Conservation (phyloP, 2,113 vertebrate genomes). For the Variabilichromis moorii region DNA sequence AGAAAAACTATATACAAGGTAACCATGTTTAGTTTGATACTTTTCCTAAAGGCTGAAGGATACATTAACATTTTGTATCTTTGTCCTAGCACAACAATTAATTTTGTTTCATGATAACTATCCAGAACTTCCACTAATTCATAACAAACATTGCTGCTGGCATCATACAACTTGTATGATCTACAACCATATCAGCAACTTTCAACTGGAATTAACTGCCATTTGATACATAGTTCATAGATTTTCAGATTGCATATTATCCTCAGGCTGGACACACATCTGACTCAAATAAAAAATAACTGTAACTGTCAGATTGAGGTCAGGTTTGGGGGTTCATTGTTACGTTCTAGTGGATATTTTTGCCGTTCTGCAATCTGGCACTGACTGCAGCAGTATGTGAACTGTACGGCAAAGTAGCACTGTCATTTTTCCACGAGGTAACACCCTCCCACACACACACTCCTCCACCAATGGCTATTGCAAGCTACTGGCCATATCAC, state of each 20-base stretch:
- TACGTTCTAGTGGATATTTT: neutral
- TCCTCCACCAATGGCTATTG: neutral
- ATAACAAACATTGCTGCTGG: neutral
- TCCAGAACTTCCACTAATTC: neutral
- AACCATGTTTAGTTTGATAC: neutral
- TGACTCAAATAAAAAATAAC: neutral
- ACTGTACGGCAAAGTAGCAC: neutral
- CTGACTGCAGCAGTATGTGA: conserved; percentile 16
- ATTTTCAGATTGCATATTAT: neutral
- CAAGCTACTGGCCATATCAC: conserved; percentile 20
- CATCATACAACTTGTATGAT: neutral
- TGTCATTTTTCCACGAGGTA: conserved; percentile 12
- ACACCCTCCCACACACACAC: neutral
- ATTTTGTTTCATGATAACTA: neutral
- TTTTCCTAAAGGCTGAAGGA: neutral
- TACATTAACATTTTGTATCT: neutral
- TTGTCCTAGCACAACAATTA: neutral
- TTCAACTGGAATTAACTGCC: neutral
- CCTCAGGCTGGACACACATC: neutral
- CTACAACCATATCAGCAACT: neutral
- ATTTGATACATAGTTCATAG: neutral
- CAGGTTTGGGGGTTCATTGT: neutral
- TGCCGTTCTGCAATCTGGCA: neutral
- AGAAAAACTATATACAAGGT: neutral
- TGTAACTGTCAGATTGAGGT: neutral